A percentile compares a stretch with the other conserved stretches of the same genome.
Conservation (phyloP, 2,113 vertebrate species). For the Takifugu flavidus region DNA sequence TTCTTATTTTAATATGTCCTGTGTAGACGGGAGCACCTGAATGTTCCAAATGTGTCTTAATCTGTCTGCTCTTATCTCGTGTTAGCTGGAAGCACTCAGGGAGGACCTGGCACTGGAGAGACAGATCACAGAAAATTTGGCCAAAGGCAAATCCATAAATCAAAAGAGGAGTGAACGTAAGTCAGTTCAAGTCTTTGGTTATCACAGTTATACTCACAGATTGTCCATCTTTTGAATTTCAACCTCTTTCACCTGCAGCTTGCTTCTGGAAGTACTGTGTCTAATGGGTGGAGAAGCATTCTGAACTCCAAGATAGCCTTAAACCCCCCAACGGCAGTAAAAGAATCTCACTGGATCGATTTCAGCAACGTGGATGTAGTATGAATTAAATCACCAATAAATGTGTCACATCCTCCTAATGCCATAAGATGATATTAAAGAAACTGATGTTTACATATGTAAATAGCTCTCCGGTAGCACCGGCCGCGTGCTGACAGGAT, state of each 20-base stretch:
- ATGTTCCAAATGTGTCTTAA: slow-evolving; percentile 1
- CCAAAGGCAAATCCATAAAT: slow-evolving; percentile 47
- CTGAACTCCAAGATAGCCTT: slow-evolving; percentile 66
- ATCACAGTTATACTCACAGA: not conserved
- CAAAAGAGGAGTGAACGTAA: slow-evolving; percentile 70
- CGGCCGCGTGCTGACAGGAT: slow-evolving; percentile 20
- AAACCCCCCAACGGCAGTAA: slow-evolving; percentile 54
- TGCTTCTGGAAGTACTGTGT: slow-evolving; percentile 82
- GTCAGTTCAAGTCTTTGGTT: slow-evolving; percentile 6
- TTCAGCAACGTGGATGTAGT: slow-evolving; percentile 49
- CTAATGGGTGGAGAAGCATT: slow-evolving; percentile 52
- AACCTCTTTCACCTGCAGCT: slow-evolving; percentile 47
- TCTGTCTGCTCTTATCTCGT: slow-evolving; percentile 23
- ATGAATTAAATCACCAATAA: slow-evolving; percentile 29
- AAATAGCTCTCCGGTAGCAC: slow-evolving; percentile 45
- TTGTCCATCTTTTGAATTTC: not conserved
- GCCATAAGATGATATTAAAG: not conserved
- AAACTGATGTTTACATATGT: slow-evolving; percentile 23
- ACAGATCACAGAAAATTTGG: slow-evolving; percentile 57
- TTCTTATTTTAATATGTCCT: too few species aligned
- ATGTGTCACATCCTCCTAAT: slow-evolving; percentile 13
- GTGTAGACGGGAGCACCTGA: too few species aligned
- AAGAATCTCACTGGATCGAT: slow-evolving; percentile 42
- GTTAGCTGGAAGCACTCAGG: slow-evolving; percentile 60
- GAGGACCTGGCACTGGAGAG: slow-evolving; percentile 64